Conservation (phyloP, 2,888 invertebrate species). For the Gymnocheta viridis region DNA sequence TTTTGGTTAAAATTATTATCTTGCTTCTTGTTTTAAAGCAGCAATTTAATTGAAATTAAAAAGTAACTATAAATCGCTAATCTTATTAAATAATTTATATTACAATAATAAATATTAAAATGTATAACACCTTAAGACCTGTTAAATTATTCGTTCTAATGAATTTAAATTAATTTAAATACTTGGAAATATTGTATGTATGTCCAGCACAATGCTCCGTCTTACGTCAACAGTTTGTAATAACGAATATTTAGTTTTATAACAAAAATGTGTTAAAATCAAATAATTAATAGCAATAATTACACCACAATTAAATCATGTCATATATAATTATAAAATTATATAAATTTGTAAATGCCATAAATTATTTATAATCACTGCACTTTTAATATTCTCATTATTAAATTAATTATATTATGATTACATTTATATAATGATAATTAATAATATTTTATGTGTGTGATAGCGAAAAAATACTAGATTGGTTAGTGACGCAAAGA, state of each 20-base stretch:
- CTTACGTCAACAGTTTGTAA: background rate
- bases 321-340: conserved; percentile 34
- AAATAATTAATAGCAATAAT: conserved; percentile 26
- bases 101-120: background rate
- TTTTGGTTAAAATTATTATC: too few relatives aligned
- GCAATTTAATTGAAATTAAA: background rate
- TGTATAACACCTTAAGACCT: conserved; percentile 1
- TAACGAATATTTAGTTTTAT: background rate
- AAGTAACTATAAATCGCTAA: background rate
- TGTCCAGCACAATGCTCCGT: background rate
- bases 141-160: background rate
- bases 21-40: background rate
- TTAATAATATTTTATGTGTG: too few relatives aligned
- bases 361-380: background rate
- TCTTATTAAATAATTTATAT: background rate
- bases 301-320: conserved; percentile 27
- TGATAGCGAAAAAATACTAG: conserved; percentile 10
- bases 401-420: conserved; percentile 13
- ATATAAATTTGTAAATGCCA: background rate
- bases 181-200: background rate
- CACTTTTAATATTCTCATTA: background rate
- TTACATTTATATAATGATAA: conserved; percentile 9
- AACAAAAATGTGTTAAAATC: conserved; percentile 17
- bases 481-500: background rate
- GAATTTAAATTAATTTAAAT: conserved; percentile 20